Percentiles rank a stretch among this genome's conserved stretches.
These are phyloP conservation scores for Drosophila grimshawi DNA, from an alignment of 1,140 invertebrate genomes.

Conservation along the genomic window DNA sequence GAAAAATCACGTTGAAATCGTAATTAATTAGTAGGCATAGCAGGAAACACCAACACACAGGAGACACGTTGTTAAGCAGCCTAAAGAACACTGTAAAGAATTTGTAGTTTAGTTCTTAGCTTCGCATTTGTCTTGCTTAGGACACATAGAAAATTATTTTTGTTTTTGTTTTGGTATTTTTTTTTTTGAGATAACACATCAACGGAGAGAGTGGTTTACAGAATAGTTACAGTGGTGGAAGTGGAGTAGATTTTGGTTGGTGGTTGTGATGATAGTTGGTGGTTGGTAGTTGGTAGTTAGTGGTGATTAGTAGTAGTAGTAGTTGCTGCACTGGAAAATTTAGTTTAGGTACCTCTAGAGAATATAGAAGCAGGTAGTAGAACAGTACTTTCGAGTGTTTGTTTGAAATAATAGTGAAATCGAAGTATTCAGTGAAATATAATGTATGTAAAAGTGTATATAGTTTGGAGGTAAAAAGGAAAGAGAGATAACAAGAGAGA, in stretches of 20 bases:
- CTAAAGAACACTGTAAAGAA: constrained; percentile 78
- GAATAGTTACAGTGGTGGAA: constrained; percentile 68
- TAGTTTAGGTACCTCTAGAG: constrained; percentile 71
- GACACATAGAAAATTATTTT: constrained; percentile 34
- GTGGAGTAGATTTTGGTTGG: constrained; percentile 33
- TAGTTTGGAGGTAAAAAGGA: constrained; percentile 32
- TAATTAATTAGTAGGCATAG: constrained; percentile 33
- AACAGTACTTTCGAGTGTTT: constrained; percentile 57
- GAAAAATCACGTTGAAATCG: constrained; percentile 29
- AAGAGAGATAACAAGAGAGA: constrained; percentile 38
- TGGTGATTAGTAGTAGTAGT: constrained; percentile 60
- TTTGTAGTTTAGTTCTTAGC: constrained; percentile 56
- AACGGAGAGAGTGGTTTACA: constrained; percentile 56
- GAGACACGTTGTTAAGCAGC: constrained; percentile 67
- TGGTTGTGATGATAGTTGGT: constrained; percentile 46
- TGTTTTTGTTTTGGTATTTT: constrained; percentile 32
- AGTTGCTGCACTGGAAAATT: constrained; percentile 71
- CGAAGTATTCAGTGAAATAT: constrained; percentile 49
- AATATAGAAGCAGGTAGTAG: constrained; percentile 73
- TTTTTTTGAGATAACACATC: constrained; percentile 62
- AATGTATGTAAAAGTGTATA: constrained; percentile 34
- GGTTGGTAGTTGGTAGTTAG: constrained; percentile 37
- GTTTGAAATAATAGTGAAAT: constrained; percentile 38
- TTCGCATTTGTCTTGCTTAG: constrained; percentile 36
- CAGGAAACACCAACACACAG: constrained; percentile 68